phyloP scores from a whole-genome alignment of 2,888 invertebrate species.

The Tromatobia lineatoria region DNA sequence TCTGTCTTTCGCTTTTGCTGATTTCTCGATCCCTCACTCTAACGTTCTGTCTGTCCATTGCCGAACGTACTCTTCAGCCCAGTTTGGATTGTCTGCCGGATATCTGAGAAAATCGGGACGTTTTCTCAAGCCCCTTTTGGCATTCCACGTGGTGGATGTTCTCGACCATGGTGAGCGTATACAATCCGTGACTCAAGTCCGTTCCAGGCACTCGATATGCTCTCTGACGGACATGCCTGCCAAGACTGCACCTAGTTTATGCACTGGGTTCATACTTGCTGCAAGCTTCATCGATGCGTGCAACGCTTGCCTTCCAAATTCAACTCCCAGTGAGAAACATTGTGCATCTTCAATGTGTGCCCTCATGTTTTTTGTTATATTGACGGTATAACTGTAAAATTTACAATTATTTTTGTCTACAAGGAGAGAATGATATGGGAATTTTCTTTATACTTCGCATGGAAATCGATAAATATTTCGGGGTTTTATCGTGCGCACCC shows the following conservation, averaged over 20 bases:
- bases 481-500: background rate
- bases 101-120: slow-evolving; percentile 59
- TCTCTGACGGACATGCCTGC: slow-evolving; percentile 9
- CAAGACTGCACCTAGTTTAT: background rate
- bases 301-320: too few relatives aligned
- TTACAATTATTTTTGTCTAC: too few relatives aligned
- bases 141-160: slow-evolving; percentile 12
- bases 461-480: background rate
- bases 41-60: slow-evolving; percentile 12
- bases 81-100: slow-evolving; percentile 52
- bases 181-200: background rate
- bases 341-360: slow-evolving; percentile 2
- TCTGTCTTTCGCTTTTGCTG: slow-evolving; percentile 52
- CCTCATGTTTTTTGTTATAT: too few relatives aligned
- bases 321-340: background rate
- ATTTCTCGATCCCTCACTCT: slow-evolving; percentile 47
- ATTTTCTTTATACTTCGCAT: too few relatives aligned
- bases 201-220: background rate
- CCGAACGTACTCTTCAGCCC: background rate
- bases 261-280: background rate
- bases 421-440: too few relatives aligned
- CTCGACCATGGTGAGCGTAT: slow-evolving; percentile 9
- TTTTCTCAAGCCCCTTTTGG: slow-evolving; percentile 31
- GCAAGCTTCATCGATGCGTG: background rate
- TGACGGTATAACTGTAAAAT: too few relatives aligned